Evolutionary conservation across 2,888 invertebrate species (phyloP).

Genomic region (Amblyjoppa proteus): DNA sequence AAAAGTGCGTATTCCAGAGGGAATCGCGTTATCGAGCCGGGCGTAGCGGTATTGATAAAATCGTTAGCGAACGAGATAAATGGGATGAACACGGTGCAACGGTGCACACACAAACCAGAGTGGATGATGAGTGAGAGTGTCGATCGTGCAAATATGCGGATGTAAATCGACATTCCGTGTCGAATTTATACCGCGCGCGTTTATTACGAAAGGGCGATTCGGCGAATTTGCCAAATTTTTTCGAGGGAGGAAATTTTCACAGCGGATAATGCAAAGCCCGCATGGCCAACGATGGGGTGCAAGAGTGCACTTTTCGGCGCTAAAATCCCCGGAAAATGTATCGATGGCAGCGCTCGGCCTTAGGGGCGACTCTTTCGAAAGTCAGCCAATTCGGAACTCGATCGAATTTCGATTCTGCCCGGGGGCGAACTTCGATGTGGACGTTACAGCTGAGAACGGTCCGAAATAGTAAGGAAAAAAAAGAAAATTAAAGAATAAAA

Average conservation of each 20-base stretch:
- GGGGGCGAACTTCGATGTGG: no score
- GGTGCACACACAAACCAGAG: neutral
- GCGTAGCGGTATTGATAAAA: conserved; percentile 26
- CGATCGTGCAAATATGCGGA: conserved; percentile 8
- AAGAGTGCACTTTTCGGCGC: neutral
- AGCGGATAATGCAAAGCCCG: neutral
- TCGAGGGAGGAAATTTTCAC: neutral
- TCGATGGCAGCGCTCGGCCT: neutral
- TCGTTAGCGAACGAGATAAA: conserved; percentile 16
- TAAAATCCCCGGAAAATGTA: neutral
- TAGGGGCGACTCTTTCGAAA: neutral
- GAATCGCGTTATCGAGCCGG: conserved; percentile 28
- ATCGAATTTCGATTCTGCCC: no score
- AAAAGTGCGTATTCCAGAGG: conserved; percentile 15
- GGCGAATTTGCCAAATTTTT: neutral
- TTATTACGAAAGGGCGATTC: neutral
- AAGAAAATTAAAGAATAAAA: no score
- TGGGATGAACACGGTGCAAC: neutral
- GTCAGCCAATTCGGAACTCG: no score
- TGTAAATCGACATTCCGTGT: conserved; percentile 12
- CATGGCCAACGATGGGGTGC: no score
- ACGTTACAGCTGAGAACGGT: no score
- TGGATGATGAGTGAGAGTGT: neutral
- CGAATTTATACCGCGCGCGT: conserved; percentile 10
- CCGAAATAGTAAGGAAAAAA: no score